Evolutionary conservation across 2,113 vertebrate species (phyloP).

Genomic region (Leucopsar rothschildi): DNA sequence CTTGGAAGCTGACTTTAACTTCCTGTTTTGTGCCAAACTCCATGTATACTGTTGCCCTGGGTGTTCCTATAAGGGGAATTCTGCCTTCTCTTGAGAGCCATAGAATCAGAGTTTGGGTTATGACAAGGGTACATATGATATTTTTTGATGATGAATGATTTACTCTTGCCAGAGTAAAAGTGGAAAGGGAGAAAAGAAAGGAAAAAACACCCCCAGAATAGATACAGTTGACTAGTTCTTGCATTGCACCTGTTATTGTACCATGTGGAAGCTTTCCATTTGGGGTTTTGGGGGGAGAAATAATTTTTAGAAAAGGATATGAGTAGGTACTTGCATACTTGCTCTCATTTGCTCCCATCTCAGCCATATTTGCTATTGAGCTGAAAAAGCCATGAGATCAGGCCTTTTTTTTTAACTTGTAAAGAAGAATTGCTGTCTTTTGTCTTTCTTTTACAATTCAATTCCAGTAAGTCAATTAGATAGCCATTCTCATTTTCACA

Average conservation of each 20-base stretch:
- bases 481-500: neutral
- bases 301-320: neutral
- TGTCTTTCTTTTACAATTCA: neutral
- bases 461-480: neutral
- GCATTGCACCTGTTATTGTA: neutral
- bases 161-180: neutral
- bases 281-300: neutral
- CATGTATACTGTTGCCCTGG: neutral
- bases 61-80: neutral
- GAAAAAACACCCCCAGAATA: fast-evolving
- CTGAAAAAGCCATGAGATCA: neutral
- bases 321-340: neutral
- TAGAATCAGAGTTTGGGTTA: neutral
- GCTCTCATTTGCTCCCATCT: neutral
- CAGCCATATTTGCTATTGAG: neutral
- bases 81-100: neutral
- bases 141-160: neutral
- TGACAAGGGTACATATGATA: neutral
- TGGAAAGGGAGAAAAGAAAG: neutral
- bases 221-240: neutral
- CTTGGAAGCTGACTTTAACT: neutral
- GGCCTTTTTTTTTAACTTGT: neutral
- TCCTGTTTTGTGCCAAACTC: neutral
- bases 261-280: neutral
- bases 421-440: neutral